These are phyloP conservation scores for Cryptotis parvus DNA, from an alignment of 2,113 vertebrate species.

Conservation along the genomic window DNA sequence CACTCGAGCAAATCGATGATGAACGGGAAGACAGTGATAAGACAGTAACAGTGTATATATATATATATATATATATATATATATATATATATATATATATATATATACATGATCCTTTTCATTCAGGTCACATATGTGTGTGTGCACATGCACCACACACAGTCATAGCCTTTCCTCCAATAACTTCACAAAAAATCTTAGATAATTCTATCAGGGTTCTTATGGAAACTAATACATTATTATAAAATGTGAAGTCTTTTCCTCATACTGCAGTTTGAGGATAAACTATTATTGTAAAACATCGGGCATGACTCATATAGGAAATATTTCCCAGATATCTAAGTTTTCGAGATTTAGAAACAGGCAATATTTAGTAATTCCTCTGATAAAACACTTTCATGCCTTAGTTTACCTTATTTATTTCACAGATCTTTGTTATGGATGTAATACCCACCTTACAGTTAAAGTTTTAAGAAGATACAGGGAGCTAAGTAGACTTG, in stretches of 20 bases:
- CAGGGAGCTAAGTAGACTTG: background rate
- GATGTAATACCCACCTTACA: background rate
- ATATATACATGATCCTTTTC: too few relatives aligned
- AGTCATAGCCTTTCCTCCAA: conserved; percentile 34
- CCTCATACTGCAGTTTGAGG: background rate
- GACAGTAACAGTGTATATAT: too few relatives aligned
- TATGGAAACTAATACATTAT: background rate
- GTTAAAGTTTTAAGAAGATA: background rate
- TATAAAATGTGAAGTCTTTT: conserved; percentile 14
- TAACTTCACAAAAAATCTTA: conserved; percentile 33
- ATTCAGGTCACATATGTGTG: too few relatives aligned
- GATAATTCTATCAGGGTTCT: background rate
- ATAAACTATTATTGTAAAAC: background rate
- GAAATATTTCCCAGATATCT: background rate
- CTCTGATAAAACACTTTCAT: background rate
- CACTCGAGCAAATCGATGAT: too few relatives aligned
- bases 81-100: too few relatives aligned
- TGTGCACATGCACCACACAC: background rate
- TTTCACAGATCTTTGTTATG: background rate
- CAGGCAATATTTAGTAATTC: background rate
- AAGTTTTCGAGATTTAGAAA: background rate
- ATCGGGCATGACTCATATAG: background rate
- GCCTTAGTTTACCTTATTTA: background rate
- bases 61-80: too few relatives aligned
- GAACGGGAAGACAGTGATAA: too few relatives aligned